Base-by-base conservation (phyloP, 2,113 vertebrate species). In the Leptobrachium leishanense region DNA sequence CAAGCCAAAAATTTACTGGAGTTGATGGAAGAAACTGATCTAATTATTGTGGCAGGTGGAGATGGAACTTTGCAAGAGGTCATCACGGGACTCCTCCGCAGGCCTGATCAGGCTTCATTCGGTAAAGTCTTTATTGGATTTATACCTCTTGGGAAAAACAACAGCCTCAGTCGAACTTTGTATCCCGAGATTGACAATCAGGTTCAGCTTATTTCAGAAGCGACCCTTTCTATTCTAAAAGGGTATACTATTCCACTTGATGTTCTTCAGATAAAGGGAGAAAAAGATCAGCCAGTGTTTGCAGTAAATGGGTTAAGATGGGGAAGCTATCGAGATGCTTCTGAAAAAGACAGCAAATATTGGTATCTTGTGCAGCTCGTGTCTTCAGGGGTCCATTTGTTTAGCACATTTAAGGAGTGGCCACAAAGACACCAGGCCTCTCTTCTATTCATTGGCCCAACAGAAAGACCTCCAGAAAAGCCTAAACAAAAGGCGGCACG, bases 341-440 rank as follows among this genome's bases (percentile, higher is more conserved):
- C 90, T 55, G 85, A 90, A 85, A 94, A 88, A 87, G 90, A 94
- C 86, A 96, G 93, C 95, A 98, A 97, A 83, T 99, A 95, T 83
- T 99, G 98, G 98, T 99, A 97, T 82, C 93, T 99, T 44, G 98
- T 97, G 39, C 97, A 97, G 75, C 87, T 99, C 80, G 99, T 98
- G 90, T 93, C 89, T 40, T 95, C 92, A 87, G 97, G 95, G 82
- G 96, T 95, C 72, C 95, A 99, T 83, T 94, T 96, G 88, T 95
- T 99, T 80, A 95, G 91, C 65, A 93, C 94, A 2, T 82, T 98
- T 42, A 92, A 99, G 97, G 94, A 96, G 68, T 98, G 97, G 97
- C 97, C 97, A 69, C 93, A 95, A 88, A 91, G 83, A 2, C 94
- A 85, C 67, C 86, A 95, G 10, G 94, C 94, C 79, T 92, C 91